Conservation (phyloP, 2,113 vertebrate genomes). For the Bucco capensis region DNA sequence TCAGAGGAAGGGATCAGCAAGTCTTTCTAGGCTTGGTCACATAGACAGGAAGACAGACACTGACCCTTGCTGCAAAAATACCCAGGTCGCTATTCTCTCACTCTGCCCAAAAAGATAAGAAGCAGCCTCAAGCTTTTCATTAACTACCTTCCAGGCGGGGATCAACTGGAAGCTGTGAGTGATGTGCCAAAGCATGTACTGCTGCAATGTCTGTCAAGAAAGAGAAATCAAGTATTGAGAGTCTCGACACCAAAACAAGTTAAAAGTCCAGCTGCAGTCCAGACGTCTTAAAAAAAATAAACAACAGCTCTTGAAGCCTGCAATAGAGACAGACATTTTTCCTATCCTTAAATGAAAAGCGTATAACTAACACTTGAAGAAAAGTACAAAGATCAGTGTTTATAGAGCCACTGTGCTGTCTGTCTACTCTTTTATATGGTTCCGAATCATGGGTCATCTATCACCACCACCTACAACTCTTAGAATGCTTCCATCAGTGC, state of each 20-base stretch:
- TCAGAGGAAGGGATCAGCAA: background rate
- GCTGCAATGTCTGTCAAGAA: background rate
- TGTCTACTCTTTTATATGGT: no score
- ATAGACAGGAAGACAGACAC: background rate
- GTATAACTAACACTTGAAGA: background rate
- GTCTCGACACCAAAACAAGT: background rate
- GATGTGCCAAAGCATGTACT: rapidly evolving
- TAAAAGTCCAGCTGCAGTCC: background rate
- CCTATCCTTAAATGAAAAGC: background rate
- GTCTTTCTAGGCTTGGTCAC: background rate
- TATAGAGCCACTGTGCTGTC: no score
- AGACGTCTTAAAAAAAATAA: background rate
- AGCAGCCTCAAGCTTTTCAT: background rate
- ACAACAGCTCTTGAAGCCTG: background rate
- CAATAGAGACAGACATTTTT: background rate
- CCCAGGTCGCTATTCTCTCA: background rate
- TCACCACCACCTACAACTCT: no score
- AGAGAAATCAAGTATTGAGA: background rate
- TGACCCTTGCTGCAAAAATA: background rate
- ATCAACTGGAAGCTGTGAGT: background rate
- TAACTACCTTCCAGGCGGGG: background rate
- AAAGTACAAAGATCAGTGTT: no score
- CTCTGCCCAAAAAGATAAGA: background rate
- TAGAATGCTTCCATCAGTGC: no score
- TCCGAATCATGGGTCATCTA: no score